These are phyloP conservation scores for Cheilosia variabilis DNA, from an alignment of 2,888 invertebrate genomes.

Conservation along the genomic window DNA sequence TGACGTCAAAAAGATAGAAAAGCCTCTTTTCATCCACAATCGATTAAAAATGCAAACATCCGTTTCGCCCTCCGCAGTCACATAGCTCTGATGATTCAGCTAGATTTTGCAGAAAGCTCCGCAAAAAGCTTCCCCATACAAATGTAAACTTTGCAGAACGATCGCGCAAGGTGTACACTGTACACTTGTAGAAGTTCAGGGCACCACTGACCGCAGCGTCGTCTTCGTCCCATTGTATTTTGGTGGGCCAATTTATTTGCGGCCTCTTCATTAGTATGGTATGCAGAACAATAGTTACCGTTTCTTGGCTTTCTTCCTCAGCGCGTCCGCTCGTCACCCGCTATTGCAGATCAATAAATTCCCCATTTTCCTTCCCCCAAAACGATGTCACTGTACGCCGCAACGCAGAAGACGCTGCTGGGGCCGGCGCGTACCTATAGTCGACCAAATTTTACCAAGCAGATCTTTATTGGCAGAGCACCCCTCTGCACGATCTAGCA, in stretches of 20 bases:
- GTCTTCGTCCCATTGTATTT: constrained; percentile 21
- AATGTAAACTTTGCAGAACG: constrained; percentile 27
- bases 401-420: background rate
- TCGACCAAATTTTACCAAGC: constrained; percentile 30
- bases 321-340: background rate
- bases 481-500: constrained; percentile 54
- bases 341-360: constrained; percentile 22
- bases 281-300: constrained; percentile 52
- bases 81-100: constrained; percentile 9
- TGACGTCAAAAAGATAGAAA: constrained; percentile 54
- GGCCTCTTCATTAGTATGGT: constrained; percentile 54
- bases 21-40: constrained; percentile 10
- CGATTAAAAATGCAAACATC: constrained; percentile 57
- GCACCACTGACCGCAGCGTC: background rate
- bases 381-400: constrained; percentile 8
- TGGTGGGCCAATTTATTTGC: constrained; percentile 46
- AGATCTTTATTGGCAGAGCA: constrained; percentile 46
- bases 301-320: constrained; percentile 36
- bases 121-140: constrained; percentile 28
- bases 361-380: constrained; percentile 17
- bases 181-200: background rate
- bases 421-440: constrained; percentile 5
- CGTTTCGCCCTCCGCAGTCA: too few species aligned
- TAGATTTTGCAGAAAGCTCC: constrained; percentile 61
- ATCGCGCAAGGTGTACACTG: constrained; percentile 7